Evolutionary conservation across 2,113 vertebrate species (phyloP), one percentile per base, ranked within the genome.

Genomic region (Ranitomeya imitator): DNA sequence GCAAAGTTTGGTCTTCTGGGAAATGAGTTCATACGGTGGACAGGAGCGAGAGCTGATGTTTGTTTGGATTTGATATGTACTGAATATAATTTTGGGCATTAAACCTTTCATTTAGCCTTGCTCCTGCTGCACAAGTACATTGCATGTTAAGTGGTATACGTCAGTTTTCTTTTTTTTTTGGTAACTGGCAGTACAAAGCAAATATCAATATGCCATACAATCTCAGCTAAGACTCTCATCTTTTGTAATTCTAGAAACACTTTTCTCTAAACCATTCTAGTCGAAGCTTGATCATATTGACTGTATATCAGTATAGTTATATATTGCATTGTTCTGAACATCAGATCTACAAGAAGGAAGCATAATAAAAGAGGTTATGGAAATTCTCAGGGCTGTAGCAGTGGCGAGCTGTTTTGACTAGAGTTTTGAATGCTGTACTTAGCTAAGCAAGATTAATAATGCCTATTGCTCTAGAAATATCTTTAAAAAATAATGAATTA

Each of bases 61-160:
- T 85, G 84, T 79, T 80, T 80, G 77, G 52, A 80, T 87, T 59
- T 2, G 1, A 23, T 61, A 31, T 65, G 60, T 71, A 26, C 77
- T 57, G 52, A 54, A 71, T 87, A 87, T 57, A 78, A 80, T 57
- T 80, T 67, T 59, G 76, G 37, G 18, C 23, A 57, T 80, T 87
- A 87, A 69, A 5, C 15, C 61, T 51, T 67, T 59, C 12, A 26
- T 57, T 78, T 76, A 74, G 54, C 7, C 78, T 79, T 79, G 16
- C 15, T 80, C 14, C 61, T 54, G 26, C 61, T 54, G 26, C 19
- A 54, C 85, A 86, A 55, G 61, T n/a, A 86, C 85, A 78, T 86
- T 86, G 65, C 59, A 71, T 69, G 86, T 71, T 80, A 80, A 87
- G 57, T 71, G 86, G 69, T 87, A 52, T 87, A 80, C 12, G 26